phyloP scores from a whole-genome alignment of 2,888 invertebrate genomes.

The Tipula confusa region DNA sequence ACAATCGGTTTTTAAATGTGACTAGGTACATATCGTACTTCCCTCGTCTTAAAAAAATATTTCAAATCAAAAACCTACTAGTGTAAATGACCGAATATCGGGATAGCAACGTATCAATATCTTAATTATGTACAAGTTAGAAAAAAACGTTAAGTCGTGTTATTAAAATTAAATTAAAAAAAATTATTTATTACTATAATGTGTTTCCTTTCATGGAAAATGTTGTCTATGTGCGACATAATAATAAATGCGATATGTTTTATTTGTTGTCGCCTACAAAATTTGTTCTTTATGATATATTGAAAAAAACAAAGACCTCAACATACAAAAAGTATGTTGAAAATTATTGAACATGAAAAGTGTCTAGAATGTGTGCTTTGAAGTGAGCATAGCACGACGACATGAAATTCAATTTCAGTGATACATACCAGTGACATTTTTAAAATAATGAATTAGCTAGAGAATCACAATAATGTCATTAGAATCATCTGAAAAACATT shows the following conservation, averaged over 20 bases:
- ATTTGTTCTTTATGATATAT: not conserved
- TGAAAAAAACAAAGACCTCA: not conserved
- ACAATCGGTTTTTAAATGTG: too few relatives aligned
- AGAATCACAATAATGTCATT: not conserved
- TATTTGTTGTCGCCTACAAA: not conserved
- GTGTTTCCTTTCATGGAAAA: slow-evolving; percentile 12
- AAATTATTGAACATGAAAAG: not conserved
- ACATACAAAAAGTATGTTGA: not conserved
- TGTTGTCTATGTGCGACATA: not conserved
- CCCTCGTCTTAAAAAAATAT: not conserved
- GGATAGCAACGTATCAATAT: not conserved
- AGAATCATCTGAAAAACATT: too few relatives aligned
- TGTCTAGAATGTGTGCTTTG: not conserved
- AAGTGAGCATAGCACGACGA: not conserved
- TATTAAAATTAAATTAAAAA: slow-evolving; percentile 16
- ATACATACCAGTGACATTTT: too few relatives aligned
- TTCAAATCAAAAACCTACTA: not conserved
- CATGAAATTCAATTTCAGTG: too few relatives aligned
- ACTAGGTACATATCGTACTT: too few relatives aligned
- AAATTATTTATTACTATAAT: not conserved
- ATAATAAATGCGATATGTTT: not conserved
- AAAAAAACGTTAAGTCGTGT: not conserved
- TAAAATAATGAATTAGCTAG: too few relatives aligned
- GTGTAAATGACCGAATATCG: not conserved
- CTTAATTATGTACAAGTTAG: not conserved